These are phyloP conservation scores for Mareca strepera DNA, from an alignment of 2,797 vertebrate species.

Conservation along the genomic window DNA sequence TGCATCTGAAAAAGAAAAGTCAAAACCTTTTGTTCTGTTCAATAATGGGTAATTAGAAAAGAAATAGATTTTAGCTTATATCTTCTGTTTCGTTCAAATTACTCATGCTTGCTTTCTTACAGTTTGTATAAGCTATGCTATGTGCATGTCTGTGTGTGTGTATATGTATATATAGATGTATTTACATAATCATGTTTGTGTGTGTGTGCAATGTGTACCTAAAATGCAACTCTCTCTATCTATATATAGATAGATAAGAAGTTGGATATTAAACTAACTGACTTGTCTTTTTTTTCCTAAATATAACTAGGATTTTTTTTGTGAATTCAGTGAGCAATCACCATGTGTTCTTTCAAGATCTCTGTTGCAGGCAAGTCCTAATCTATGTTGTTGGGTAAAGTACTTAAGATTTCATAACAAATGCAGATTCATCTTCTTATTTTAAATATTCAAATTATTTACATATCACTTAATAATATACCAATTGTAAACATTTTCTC, in stretches of 20 bases:
- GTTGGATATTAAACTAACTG: not conserved
- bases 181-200: not conserved
- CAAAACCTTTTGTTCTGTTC: not conserved
- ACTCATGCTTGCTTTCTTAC: not conserved
- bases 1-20: not conserved
- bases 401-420: not conserved
- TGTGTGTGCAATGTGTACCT: not conserved
- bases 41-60: not conserved
- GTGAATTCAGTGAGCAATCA: constrained; percentile 98
- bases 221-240: not conserved
- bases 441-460: not conserved
- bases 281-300: not conserved
- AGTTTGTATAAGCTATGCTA: not conserved
- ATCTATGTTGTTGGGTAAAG: not conserved
- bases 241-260: not conserved
- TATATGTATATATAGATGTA: not conserved
- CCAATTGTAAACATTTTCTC: not conserved
- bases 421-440: not conserved
- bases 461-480: not conserved
- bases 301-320: constrained; percentile 92
- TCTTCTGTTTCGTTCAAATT: not conserved
- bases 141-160: not conserved
- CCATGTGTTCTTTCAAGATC: constrained; percentile 98
- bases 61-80: not conserved
- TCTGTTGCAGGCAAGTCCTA: constrained; percentile 88